Evolutionary conservation across 2,888 invertebrate genomes (phyloP).

Genomic region (Osmoderma eremita): DNA sequence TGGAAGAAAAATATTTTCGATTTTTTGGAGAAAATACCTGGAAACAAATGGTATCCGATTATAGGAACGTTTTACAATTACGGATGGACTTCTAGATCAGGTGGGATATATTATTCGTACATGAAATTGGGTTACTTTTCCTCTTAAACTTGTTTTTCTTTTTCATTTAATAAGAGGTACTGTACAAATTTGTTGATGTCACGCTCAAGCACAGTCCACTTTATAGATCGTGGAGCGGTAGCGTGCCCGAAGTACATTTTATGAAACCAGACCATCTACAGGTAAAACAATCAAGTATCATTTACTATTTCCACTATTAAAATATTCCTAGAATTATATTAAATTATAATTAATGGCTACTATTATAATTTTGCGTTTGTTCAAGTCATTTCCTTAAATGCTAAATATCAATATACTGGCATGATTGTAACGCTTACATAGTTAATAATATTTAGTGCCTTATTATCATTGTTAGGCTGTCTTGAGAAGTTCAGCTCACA

Average conservation of each 20-base stretch:
- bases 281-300: neutral
- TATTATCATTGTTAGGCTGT: constrained; percentile 47
- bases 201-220: constrained; percentile 42
- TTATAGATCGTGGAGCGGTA: constrained; percentile 51
- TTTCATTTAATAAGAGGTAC: neutral
- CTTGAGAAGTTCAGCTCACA: constrained; percentile 49
- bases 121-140: too few relatives aligned
- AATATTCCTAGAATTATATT: too few relatives aligned
- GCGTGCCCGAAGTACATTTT: constrained; percentile 49
- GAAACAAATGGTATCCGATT: constrained; percentile 11
- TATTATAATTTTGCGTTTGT: too few relatives aligned
- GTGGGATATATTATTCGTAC: constrained; percentile 12
- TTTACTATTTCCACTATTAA: too few relatives aligned
- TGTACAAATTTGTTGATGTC: neutral
- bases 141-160: neutral
- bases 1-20: constrained; percentile 34
- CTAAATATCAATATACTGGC: too few relatives aligned
- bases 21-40: constrained; percentile 28
- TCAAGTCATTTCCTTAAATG: too few relatives aligned
- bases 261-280: constrained; percentile 50
- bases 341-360: too few relatives aligned
- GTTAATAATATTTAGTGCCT: neutral
- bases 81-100: constrained; percentile 13
- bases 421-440: too few relatives aligned
- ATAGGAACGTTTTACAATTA: constrained; percentile 9